Conservation (phyloP, 2,113 vertebrate genomes). For the Grus americana region DNA sequence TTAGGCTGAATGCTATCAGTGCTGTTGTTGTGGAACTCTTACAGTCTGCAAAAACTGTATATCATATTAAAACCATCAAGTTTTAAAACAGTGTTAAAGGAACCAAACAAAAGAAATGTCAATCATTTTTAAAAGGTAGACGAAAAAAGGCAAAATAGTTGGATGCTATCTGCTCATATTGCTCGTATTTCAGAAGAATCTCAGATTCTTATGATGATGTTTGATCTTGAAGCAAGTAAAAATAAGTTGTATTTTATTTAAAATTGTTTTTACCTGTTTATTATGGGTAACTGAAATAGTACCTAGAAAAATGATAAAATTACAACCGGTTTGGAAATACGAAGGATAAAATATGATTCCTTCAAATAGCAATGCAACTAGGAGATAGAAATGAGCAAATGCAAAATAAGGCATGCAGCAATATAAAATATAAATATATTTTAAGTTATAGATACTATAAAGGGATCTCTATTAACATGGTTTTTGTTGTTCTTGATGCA, state of each 20-base stretch:
- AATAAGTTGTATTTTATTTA: neutral
- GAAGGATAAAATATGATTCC: neutral
- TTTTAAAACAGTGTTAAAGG: neutral
- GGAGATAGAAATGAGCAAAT: neutral
- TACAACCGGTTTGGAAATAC: neutral
- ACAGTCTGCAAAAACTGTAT: neutral
- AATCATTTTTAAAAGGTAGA: neutral
- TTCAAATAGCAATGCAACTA: neutral
- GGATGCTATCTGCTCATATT: neutral
- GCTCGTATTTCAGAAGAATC: neutral
- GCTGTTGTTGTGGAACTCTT: neutral
- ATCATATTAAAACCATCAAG: neutral
- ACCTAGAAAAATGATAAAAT: neutral
- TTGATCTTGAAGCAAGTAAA: neutral
- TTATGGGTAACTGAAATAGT: neutral
- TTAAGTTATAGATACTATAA: neutral
- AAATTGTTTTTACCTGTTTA: neutral
- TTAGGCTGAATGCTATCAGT: neutral
- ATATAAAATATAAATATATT: neutral
- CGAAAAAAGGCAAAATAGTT: neutral
- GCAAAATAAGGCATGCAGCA: neutral
- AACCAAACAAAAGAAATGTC: neutral
- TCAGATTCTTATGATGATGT: neutral
- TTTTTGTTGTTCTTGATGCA: neutral
- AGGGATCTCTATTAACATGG: neutral